phyloP scores from a whole-genome alignment of 2,888 invertebrate species.

The Marronus borbonicus region DNA sequence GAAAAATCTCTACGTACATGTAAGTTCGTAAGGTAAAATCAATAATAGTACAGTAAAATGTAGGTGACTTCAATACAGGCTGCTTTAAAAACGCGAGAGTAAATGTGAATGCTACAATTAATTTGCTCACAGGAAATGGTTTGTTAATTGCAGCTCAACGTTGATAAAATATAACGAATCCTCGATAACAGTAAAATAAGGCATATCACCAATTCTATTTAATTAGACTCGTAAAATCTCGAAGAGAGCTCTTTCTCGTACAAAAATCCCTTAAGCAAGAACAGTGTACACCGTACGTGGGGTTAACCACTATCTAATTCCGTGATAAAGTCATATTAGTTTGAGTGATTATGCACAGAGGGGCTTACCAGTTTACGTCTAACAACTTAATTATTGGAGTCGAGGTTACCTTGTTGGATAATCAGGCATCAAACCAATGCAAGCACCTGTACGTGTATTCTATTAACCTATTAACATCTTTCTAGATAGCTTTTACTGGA shows the following conservation, averaged over 20 bases:
- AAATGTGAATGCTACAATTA: not conserved
- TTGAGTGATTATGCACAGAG: slow-evolving; percentile 4
- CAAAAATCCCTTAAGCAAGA: not conserved
- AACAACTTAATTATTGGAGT: slow-evolving; percentile 34
- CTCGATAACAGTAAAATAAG: not conserved
- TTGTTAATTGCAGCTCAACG: not conserved
- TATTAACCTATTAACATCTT: not conserved
- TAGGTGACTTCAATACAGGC: no score
- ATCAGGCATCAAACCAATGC: not conserved
- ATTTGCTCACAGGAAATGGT: not conserved
- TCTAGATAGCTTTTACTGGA: not conserved
- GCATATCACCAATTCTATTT: not conserved
- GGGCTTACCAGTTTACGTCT: slow-evolving; percentile 5
- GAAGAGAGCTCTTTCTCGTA: no score
- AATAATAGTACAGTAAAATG: no score
- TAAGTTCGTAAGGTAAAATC: no score
- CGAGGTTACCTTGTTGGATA: slow-evolving; percentile 9
- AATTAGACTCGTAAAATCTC: no score
- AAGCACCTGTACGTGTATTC: not conserved
- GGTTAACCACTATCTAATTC: not conserved
- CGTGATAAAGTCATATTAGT: slow-evolving; percentile 29
- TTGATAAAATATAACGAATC: not conserved
- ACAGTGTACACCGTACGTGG: not conserved
- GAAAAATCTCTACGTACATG: no score
- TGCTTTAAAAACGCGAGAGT: no score